A percentile compares a stretch with the other conserved stretches of the same genome.
phyloP scores from a whole-genome alignment of 2,888 invertebrate species.

The Diarsia mendica region DNA sequence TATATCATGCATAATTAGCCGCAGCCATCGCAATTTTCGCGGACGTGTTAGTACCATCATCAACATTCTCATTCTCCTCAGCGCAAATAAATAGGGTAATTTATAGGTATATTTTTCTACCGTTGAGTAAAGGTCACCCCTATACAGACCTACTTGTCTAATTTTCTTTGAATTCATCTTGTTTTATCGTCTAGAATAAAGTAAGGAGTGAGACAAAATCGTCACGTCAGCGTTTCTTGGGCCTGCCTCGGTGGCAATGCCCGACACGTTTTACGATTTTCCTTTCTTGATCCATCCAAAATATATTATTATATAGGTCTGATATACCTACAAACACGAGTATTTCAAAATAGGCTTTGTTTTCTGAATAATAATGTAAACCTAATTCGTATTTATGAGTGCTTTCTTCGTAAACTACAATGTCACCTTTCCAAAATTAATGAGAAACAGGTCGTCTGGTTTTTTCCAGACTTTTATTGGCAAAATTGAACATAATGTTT shows the following conservation, averaged over 20 bases:
- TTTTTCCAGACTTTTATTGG: not conserved
- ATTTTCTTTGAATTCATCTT: not conserved
- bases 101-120: too few relatives aligned
- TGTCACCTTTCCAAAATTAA: slow-evolving; percentile 7
- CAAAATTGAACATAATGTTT: not conserved
- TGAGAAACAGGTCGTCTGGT: not conserved
- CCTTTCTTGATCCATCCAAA: not conserved
- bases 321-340: too few relatives aligned
- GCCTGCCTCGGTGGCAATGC: not conserved
- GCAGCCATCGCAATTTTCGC: too few relatives aligned
- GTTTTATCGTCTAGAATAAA: not conserved
- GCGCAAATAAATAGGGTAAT: too few relatives aligned
- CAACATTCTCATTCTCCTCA: too few relatives aligned
- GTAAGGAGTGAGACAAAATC: not conserved
- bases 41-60: too few relatives aligned
- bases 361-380: not conserved
- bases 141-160: too few relatives aligned
- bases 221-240: not conserved
- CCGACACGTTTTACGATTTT: not conserved
- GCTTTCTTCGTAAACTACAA: not conserved
- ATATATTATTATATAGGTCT: not conserved
- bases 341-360: not conserved
- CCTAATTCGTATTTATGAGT: not conserved
- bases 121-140: not conserved
- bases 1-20: too few relatives aligned